phyloP scores from a whole-genome alignment of 37 sponge, comb jelly and placozoan species.

The Petrosia ficiformis region DNA sequence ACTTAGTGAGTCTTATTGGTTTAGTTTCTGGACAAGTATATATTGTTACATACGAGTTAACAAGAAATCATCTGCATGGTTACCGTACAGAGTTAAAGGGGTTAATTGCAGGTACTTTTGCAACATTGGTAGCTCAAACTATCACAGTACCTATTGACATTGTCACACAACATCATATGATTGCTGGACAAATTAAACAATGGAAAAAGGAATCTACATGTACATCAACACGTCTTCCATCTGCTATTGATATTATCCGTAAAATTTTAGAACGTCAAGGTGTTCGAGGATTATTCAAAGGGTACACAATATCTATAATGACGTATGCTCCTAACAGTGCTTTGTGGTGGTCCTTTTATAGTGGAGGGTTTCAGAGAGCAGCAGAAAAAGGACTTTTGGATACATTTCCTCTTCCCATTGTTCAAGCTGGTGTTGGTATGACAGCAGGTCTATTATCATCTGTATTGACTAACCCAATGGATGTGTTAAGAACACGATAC shows the following conservation, averaged over 20 bases:
- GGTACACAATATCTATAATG: constrained; percentile 81
- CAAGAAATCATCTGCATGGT: constrained; percentile 41
- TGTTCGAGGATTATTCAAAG: constrained; percentile 79
- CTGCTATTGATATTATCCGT: constrained; percentile 28
- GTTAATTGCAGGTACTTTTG: constrained; percentile 72
- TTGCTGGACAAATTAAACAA: constrained; percentile 69
- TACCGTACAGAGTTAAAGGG: constrained; percentile 73
- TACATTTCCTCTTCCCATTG: constrained; percentile 41
- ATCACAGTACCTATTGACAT: constrained; percentile 91
- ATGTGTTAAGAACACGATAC: constrained; percentile 90
- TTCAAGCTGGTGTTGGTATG: constrained; percentile 75
- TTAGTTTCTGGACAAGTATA: constrained; percentile 86
- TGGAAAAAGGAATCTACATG: not conserved
- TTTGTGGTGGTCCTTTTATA: constrained; percentile 90
- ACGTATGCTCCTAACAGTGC: constrained; percentile 93
- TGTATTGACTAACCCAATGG: constrained; percentile 86
- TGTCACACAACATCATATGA: constrained; percentile 87
- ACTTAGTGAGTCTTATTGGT: constrained; percentile 61
- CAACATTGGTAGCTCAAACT: constrained; percentile 83
- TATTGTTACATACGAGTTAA: constrained; percentile 90
- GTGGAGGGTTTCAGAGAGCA: constrained; percentile 6
- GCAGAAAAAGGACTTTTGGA: constrained; percentile 29
- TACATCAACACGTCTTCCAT: constrained; percentile 10
- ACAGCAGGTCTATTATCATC: constrained; percentile 59
- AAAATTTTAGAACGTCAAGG: constrained; percentile 71